A percentile compares a stretch with the other conserved stretches of the same genome.
These are phyloP conservation scores for Parthenolecanium corni DNA, from an alignment of 2,888 invertebrate species.

Conservation along the genomic window DNA sequence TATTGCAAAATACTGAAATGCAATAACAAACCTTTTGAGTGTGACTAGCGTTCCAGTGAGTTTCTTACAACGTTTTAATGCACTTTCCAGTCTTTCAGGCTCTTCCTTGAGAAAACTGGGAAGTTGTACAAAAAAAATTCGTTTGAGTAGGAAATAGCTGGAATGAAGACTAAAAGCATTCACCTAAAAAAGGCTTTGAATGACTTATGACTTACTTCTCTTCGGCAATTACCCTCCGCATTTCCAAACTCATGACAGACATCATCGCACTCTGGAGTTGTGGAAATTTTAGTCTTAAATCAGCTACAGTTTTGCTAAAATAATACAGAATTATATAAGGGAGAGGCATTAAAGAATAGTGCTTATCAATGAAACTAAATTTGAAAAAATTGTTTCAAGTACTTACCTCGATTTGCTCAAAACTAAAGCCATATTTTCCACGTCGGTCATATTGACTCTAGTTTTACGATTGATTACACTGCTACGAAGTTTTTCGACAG, in stretches of 20 bases:
- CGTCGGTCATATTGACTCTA: conserved; percentile 91
- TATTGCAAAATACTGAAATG: too few species aligned
- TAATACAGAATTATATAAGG: neutral
- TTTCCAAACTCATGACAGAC: conserved; percentile 73
- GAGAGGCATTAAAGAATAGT: neutral
- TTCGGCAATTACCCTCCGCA: conserved; percentile 82
- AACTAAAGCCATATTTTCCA: conserved; percentile 86
- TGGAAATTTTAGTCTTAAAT: conserved; percentile 58
- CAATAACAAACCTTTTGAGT: conserved; percentile 58
- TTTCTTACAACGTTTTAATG: conserved; percentile 87
- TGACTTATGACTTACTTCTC: conserved; percentile 68
- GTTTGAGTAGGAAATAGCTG: too few species aligned
- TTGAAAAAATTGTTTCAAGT: conserved; percentile 1
- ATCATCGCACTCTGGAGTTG: conserved; percentile 82
- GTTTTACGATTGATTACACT: conserved; percentile 94
- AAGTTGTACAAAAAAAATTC: too few species aligned
- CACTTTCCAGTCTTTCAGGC: conserved; percentile 80
- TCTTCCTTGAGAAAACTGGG: conserved; percentile 73
- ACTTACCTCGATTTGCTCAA: conserved; percentile 52
- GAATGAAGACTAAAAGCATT: too few species aligned
- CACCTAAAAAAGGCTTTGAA: too few species aligned
- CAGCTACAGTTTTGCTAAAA: conserved; percentile 36
- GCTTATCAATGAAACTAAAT: neutral
- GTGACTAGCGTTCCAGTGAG: conserved; percentile 93
- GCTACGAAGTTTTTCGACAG: conserved; percentile 86